Percentiles rank a stretch among this genome's conserved stretches.
These are phyloP conservation scores for Sinocyclocheilus anshuiensis DNA, from an alignment of 2,113 vertebrate genomes.

Conservation along the genomic window DNA sequence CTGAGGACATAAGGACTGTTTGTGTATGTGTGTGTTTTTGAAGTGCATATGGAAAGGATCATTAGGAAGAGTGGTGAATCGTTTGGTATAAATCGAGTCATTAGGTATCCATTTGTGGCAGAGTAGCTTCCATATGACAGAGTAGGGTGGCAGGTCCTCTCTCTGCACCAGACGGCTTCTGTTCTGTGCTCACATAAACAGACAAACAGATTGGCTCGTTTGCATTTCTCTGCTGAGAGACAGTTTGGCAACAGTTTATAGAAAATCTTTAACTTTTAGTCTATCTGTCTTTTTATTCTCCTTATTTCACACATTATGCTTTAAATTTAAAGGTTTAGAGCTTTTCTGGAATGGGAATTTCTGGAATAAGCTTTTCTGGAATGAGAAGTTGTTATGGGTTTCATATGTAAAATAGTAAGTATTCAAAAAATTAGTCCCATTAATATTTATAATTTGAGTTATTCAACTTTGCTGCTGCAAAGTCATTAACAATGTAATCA, in stretches of 20 bases:
- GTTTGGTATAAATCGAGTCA: constrained; percentile 93
- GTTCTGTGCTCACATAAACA: constrained; percentile 92
- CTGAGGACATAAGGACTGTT: not conserved
- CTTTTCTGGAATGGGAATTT: not conserved
- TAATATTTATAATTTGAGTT: not conserved
- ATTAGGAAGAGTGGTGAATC: constrained; percentile 87
- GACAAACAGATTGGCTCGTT: constrained; percentile 97
- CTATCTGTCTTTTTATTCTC: constrained; percentile 12
- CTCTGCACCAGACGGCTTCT: constrained; percentile 80
- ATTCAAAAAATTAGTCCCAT: too few species aligned
- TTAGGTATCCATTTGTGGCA: constrained; percentile 97
- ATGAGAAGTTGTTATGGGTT: not conserved
- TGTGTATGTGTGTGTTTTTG: constrained; percentile 61
- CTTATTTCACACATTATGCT: not conserved
- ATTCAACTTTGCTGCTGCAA: not conserved
- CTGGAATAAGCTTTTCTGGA: not conserved
- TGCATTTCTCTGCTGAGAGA: constrained; percentile 90
- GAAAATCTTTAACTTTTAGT: constrained; percentile 61
- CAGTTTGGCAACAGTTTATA: constrained; percentile 80
- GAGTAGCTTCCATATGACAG: constrained; percentile 95
- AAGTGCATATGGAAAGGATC: constrained; percentile 92
- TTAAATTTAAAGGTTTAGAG: not conserved
- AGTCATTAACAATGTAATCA: not conserved
- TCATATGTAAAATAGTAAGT: not conserved
- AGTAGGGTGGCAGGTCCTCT: constrained; percentile 63